A percentile compares a stretch with the other conserved stretches of the same genome.
These are phyloP conservation scores for Pseudolycoriella hygida DNA, from an alignment of 2,888 invertebrate species.

Conservation along the genomic window DNA sequence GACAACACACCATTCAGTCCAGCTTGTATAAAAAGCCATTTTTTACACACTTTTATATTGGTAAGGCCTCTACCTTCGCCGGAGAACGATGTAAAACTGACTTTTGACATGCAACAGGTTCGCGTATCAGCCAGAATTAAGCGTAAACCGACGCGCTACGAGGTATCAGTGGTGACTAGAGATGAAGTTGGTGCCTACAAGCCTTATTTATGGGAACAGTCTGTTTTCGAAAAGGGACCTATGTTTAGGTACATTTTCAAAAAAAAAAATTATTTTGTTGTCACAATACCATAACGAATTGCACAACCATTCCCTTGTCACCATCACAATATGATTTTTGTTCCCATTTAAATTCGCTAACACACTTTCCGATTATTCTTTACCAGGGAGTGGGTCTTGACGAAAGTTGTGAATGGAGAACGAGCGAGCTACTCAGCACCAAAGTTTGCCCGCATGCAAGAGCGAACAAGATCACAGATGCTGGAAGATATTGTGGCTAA, in stretches of 20 bases:
- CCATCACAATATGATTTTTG: neutral
- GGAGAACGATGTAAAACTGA: constrained; percentile 4
- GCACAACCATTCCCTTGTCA: neutral
- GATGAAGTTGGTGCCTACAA: constrained; percentile 93
- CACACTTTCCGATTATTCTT: neutral
- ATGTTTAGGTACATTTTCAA: constrained; percentile 60
- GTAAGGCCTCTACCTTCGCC: constrained; percentile 15
- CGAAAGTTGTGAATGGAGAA: constrained; percentile 87
- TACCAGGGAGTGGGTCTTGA: constrained; percentile 71
- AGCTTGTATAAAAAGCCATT: constrained; percentile 87
- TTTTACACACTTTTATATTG: constrained; percentile 83
- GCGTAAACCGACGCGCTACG: constrained; percentile 71
- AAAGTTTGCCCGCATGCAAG: constrained; percentile 89
- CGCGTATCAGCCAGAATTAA: constrained; percentile 76
- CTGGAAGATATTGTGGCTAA: constrained; percentile 87
- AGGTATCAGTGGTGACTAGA: constrained; percentile 81
- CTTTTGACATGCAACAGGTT: constrained; percentile 33
- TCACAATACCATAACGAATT: neutral
- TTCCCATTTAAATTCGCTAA: neutral
- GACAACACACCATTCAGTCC: constrained; percentile 87
- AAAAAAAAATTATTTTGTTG: neutral
- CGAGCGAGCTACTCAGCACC: constrained; percentile 87
- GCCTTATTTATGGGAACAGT: constrained; percentile 90
- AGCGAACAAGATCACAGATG: constrained; percentile 84
- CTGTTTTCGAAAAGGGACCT: constrained; percentile 82